Evolutionary conservation across 2,888 invertebrate species (phyloP).

Genomic region (Barypeithes pellucidus): DNA sequence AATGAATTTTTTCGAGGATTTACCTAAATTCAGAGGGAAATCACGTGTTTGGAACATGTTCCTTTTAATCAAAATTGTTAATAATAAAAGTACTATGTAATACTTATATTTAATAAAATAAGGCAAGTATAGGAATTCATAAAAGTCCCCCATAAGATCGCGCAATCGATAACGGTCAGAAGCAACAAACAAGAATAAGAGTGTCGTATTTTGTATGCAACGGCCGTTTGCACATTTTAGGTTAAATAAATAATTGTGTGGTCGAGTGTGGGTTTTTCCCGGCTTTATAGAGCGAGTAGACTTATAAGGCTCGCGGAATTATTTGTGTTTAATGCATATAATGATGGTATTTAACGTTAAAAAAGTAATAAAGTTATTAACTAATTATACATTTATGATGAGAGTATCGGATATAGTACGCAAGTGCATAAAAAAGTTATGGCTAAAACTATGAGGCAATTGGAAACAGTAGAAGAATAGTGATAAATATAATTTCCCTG

Average conservation of each 20-base stretch:
- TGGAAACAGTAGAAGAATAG: too few species aligned
- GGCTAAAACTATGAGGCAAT: too few species aligned
- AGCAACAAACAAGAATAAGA: conserved; percentile 24
- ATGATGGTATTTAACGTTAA: background rate
- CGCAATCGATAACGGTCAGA: conserved; percentile 20
- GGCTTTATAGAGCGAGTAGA: conserved; percentile 3
- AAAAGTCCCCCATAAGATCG: conserved; percentile 10
- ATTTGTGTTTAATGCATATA: background rate
- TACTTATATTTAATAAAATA: too few species aligned
- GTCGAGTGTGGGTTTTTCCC: conserved; percentile 19
- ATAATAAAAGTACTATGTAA: too few species aligned
- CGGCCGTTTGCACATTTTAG: conserved; percentile 36
- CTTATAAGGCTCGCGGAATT: background rate
- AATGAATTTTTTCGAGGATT: too few species aligned
- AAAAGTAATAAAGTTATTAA: conserved; percentile 1
- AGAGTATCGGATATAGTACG: too few species aligned
- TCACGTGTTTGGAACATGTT: too few species aligned
- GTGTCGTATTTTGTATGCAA: conserved; percentile 40
- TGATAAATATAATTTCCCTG: too few species aligned
- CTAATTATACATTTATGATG: background rate
- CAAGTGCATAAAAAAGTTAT: too few species aligned
- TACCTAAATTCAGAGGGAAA: too few species aligned
- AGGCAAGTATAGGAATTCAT: too few species aligned
- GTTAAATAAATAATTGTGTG: conserved; percentile 33
- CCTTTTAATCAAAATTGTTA: too few species aligned